These are phyloP conservation scores for Sciaenops ocellatus DNA, from an alignment of 2,797 vertebrate genomes.

Conservation along the genomic window DNA sequence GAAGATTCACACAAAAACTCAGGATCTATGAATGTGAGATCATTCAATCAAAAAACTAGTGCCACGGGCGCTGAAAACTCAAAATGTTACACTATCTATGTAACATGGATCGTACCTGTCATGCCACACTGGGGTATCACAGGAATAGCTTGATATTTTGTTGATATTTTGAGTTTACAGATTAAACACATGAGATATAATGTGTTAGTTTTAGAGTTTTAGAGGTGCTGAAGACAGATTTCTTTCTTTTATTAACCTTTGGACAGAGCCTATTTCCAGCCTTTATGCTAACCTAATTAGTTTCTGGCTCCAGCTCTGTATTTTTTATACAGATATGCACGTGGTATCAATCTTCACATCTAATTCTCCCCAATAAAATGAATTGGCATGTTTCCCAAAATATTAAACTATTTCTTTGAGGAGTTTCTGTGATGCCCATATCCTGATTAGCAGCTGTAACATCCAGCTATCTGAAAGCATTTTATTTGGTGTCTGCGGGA, in stretches of 20 bases:
- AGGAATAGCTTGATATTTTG: neutral
- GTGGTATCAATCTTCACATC: neutral
- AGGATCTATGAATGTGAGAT: neutral
- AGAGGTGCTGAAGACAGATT: neutral
- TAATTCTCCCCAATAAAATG: neutral
- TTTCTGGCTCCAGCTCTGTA: neutral
- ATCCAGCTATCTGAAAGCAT: conserved; percentile 19
- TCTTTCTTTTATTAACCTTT: neutral
- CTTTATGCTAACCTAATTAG: neutral
- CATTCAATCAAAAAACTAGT: neutral
- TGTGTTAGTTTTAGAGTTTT: neutral
- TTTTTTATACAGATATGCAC: neutral
- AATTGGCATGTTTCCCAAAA: neutral
- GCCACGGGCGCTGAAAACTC: neutral
- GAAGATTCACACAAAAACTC: neutral
- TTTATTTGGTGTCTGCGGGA: conserved; percentile 5
- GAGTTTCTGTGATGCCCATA: neutral
- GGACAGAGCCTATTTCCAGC: neutral
- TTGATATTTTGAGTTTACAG: neutral
- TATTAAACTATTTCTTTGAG: neutral
- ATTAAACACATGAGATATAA: neutral
- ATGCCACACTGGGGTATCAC: neutral
- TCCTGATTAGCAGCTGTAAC: conserved; percentile 3
- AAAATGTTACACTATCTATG: neutral
- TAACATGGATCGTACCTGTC: neutral